Evolutionary conservation across 2,113 vertebrate genomes (phyloP).

Genomic region (Diadophis punctatus): DNA sequence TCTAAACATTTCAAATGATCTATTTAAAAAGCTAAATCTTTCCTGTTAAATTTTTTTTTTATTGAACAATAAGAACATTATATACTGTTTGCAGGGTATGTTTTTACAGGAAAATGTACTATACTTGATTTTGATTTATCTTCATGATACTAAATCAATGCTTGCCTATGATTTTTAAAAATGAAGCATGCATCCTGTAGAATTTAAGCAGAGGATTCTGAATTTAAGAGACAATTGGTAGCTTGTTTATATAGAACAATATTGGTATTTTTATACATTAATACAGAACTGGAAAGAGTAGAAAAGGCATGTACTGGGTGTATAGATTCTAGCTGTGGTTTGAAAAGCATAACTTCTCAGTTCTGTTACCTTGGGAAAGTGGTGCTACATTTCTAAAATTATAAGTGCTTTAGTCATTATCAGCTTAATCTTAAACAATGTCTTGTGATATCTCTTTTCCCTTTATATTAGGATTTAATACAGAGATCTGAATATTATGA

Average conservation of each 20-base stretch:
- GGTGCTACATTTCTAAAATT: slow-evolving; percentile 60
- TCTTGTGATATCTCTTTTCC: slow-evolving; percentile 36
- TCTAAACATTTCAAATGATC: slow-evolving; percentile 57
- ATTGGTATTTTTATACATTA: slow-evolving; percentile 64
- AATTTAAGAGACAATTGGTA: slow-evolving; percentile 57
- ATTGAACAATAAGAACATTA: slow-evolving; percentile 53
- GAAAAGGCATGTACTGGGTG: slow-evolving; percentile 60
- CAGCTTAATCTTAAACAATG: slow-evolving; percentile 39
- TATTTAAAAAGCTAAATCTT: slow-evolving; percentile 52
- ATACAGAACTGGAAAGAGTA: slow-evolving; percentile 45
- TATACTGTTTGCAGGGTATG: slow-evolving; percentile 63
- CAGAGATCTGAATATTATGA: slow-evolving; percentile 19
- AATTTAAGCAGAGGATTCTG: slow-evolving; percentile 59
- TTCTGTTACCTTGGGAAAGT: slow-evolving; percentile 62
- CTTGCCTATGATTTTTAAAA: slow-evolving; percentile 65
- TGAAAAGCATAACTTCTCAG: slow-evolving; percentile 48
- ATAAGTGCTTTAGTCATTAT: slow-evolving; percentile 51
- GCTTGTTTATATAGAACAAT: slow-evolving; percentile 60
- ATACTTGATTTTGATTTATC: slow-evolving; percentile 58
- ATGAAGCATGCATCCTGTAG: slow-evolving; percentile 66
- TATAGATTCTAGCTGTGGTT: slow-evolving; percentile 57
- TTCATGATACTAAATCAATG: slow-evolving; percentile 53
- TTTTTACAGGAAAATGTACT: slow-evolving; percentile 56
- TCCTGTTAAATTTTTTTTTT: slow-evolving; percentile 51
- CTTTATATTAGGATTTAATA: slow-evolving; percentile 25